Conservation (phyloP, 2,888 invertebrate genomes). For the Callimorpha dominula region DNA sequence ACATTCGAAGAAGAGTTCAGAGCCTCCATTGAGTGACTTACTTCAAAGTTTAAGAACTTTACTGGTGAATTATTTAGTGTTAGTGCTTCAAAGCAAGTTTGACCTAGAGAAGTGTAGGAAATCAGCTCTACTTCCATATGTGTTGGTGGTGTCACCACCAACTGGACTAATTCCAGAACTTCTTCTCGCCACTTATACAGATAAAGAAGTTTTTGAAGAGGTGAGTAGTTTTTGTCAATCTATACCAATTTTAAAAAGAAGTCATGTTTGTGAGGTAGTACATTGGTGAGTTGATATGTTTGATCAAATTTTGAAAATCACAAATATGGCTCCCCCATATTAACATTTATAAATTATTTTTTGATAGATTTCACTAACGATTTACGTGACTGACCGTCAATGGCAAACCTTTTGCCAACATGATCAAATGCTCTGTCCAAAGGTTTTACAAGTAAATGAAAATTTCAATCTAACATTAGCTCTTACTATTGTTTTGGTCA, state of each 20-base stretch:
- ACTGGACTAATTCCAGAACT: conserved; percentile 91
- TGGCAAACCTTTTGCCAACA: too few relatives aligned
- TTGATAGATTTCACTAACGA: too few relatives aligned
- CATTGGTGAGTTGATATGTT: too few relatives aligned
- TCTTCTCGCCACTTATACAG: conserved; percentile 87
- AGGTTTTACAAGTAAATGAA: too few relatives aligned
- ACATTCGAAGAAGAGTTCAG: conserved; percentile 91
- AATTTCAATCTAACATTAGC: too few relatives aligned
- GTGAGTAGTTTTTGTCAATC: conserved; percentile 56
- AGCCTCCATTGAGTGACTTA: conserved; percentile 90
- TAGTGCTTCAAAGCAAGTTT: conserved; percentile 86
- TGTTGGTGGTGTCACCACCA: conserved; percentile 90
- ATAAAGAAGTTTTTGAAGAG: conserved; percentile 87
- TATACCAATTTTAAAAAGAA: not conserved
- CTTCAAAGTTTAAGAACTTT: conserved; percentile 86
- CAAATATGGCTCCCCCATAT: too few relatives aligned
- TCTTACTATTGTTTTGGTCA: too few relatives aligned
- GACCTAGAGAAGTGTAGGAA: conserved; percentile 82
- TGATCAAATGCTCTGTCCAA: too few relatives aligned
- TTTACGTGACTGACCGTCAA: too few relatives aligned
- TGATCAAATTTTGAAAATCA: too few relatives aligned
- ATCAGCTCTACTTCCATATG: conserved; percentile 89
- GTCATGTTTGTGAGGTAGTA: too few relatives aligned
- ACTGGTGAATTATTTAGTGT: conserved; percentile 86
- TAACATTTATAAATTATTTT: too few relatives aligned